Percentiles rank a stretch among this genome's conserved stretches.
These are phyloP conservation scores for Epiblema foenella DNA, from an alignment of 2,888 invertebrate genomes.

Conservation along the genomic window DNA sequence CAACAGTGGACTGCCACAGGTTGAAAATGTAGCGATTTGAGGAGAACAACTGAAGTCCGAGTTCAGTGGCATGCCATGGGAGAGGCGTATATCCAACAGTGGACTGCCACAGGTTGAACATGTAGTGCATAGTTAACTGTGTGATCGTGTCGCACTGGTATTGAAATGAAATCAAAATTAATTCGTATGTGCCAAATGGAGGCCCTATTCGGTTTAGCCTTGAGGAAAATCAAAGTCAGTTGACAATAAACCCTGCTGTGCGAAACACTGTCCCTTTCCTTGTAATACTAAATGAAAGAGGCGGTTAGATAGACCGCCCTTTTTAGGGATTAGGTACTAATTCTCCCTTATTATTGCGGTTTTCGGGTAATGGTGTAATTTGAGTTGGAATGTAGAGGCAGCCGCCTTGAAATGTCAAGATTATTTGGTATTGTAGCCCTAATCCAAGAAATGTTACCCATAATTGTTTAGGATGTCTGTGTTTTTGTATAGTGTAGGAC, in stretches of 20 bases:
- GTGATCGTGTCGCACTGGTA: background rate
- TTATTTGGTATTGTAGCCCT: conserved; percentile 22
- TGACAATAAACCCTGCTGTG: background rate
- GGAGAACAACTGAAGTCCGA: too few species aligned
- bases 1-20: too few species aligned
- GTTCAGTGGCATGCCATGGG: too few species aligned
- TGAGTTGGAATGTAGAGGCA: conserved; percentile 60
- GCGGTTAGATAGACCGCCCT: background rate
- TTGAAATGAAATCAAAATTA: background rate
- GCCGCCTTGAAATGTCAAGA: conserved; percentile 46
- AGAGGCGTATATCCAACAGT: too few species aligned
- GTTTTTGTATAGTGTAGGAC: background rate
- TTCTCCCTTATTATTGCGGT: conserved; percentile 63
- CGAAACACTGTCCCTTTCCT: background rate
- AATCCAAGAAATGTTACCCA: conserved; percentile 1
- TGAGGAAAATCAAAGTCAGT: conserved; percentile 28
- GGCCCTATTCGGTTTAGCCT: conserved; percentile 8
- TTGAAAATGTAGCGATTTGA: too few species aligned
- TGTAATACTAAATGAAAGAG: background rate
- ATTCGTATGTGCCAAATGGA: background rate
- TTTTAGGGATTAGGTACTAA: conserved; percentile 55
- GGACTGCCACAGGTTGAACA: too few species aligned
- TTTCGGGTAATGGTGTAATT: conserved; percentile 64
- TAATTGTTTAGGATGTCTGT: background rate
- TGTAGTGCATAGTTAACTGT: background rate